Evolutionary conservation across 2,113 vertebrate species (phyloP).

Genomic region (Halichoerus grypus): DNA sequence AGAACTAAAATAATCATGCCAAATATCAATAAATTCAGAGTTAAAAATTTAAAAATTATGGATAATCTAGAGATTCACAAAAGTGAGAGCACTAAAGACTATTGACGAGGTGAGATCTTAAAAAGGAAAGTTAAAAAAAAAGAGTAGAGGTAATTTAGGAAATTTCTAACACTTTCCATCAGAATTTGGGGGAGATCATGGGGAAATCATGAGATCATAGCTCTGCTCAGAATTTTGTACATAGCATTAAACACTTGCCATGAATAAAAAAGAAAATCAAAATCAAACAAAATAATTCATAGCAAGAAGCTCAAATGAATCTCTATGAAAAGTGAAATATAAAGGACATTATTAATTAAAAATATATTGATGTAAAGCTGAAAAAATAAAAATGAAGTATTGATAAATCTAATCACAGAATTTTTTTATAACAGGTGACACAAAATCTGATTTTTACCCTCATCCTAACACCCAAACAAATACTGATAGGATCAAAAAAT

Average conservation of each 20-base stretch:
- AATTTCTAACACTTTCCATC: not conserved
- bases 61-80: not conserved
- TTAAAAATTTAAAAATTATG: not conserved
- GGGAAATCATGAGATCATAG: not conserved
- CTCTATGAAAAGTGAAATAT: not conserved
- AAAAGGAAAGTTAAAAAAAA: not conserved
- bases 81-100: not conserved
- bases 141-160: not conserved
- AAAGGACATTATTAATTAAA: not conserved
- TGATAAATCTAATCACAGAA: not conserved
- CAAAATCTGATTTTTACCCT: not conserved
- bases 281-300: not conserved
- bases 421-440: not conserved
- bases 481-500: not conserved
- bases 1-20: not conserved
- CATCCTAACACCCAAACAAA: not conserved
- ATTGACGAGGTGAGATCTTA: not conserved
- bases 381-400: not conserved
- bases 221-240: not conserved
- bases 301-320: not conserved
- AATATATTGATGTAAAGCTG: not conserved
- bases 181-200: not conserved
- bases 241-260: not conserved
- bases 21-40: not conserved
- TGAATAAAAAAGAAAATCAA: not conserved